Conservation (phyloP, 2,113 vertebrate species). For the Pan troglodytes region NHGRI_mPanTro3-v2.1_pri NC_072411.2:47525501-47526000, state of each 20-base stretch:
- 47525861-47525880: neutral
- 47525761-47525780: neutral
- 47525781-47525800: neutral
- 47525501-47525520: neutral
- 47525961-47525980: neutral
- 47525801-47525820: neutral
- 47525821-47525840: neutral
- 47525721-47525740: neutral
- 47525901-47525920: neutral
- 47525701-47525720: no score
- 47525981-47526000: neutral
- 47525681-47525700: neutral
- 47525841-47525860: neutral
- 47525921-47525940: neutral
- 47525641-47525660: no score
- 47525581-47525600: neutral
- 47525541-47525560: neutral
- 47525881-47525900: neutral
- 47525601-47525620: no score
- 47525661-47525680: no score
- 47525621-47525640: rapidly evolving
- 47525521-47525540: neutral
- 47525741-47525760: neutral
- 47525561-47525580: neutral
- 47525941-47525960: rapidly evolving